phyloP scores from a whole-genome alignment of 92 coral and sea anemone genomes.

The Phenganax stokvisi region DNA sequence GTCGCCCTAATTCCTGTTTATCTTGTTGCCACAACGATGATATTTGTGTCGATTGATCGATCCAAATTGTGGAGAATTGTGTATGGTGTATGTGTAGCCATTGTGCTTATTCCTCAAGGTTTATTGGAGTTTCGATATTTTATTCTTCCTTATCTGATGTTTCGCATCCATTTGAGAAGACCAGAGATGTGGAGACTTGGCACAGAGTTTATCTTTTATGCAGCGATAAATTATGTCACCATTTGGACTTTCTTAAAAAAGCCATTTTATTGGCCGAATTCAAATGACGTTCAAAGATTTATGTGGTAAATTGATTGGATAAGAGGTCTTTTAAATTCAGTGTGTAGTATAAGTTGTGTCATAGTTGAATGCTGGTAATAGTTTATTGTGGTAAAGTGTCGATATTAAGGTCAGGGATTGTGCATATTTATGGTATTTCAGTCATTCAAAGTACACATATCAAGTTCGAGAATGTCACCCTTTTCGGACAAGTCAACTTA shows the following conservation, averaged over 20 bases:
- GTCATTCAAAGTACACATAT: too few species aligned
- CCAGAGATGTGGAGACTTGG: conserved; percentile 46
- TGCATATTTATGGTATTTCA: too few species aligned
- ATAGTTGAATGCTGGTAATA: too few species aligned
- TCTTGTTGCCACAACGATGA: conserved; percentile 53
- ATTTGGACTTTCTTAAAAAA: conserved; percentile 71
- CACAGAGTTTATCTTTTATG: conserved; percentile 59
- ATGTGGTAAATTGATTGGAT: conserved; percentile 63
- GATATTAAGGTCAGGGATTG: too few species aligned
- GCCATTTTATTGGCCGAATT: conserved; percentile 79
- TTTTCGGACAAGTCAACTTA: too few species aligned
- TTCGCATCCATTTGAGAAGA: conserved; percentile 65
- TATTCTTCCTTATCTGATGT: conserved; percentile 75
- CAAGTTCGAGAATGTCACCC: too few species aligned
- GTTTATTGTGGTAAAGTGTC: too few species aligned
- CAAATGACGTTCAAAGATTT: conserved; percentile 68
- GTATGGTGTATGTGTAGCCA: conserved; percentile 59
- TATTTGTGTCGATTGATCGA: conserved; percentile 54
- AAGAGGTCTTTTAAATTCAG: too few species aligned
- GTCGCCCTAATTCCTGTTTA: conserved; percentile 65
- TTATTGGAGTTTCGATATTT: conserved; percentile 86
- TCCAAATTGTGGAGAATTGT: conserved; percentile 61
- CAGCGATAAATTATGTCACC: conserved; percentile 55
- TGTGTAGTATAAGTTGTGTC: too few species aligned
- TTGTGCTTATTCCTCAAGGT: conserved; percentile 74